A percentile compares a stretch with the other conserved stretches of the same genome.
Conservation (phyloP, 2,113 vertebrate species). For the Halcyon senegalensis region DNA sequence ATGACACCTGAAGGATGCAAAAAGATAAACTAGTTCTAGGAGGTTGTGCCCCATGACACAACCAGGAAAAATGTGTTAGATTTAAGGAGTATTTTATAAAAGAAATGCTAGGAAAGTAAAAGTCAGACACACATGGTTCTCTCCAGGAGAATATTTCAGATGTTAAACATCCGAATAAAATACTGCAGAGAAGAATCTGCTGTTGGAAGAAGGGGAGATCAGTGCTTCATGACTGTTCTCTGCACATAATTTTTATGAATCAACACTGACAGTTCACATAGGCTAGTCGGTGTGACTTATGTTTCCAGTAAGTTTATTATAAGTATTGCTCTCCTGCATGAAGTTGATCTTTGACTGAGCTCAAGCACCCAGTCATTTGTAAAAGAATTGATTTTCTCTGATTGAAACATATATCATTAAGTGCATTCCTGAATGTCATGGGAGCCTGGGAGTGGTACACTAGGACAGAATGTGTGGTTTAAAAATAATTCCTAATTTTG, state of each 20-base stretch:
- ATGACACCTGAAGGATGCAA: background rate
- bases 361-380: background rate
- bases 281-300: background rate
- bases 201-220: background rate
- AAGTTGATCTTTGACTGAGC: background rate
- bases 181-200: background rate
- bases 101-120: background rate
- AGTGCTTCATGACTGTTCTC: background rate
- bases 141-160: background rate
- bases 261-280: background rate
- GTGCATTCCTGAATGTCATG: background rate
- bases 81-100: background rate
- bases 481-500: background rate
- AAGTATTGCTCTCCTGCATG: background rate
- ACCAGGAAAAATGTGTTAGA: background rate
- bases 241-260: background rate
- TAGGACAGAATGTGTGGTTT: background rate
- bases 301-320: constrained; percentile 1
- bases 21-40: background rate
- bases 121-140: background rate
- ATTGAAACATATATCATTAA: background rate
- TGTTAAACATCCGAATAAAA: background rate
- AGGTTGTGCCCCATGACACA: background rate
- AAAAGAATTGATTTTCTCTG: background rate
- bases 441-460: background rate